phyloP scores from a whole-genome alignment of 2,113 vertebrate species.

The Pelusios castaneus region DNA sequence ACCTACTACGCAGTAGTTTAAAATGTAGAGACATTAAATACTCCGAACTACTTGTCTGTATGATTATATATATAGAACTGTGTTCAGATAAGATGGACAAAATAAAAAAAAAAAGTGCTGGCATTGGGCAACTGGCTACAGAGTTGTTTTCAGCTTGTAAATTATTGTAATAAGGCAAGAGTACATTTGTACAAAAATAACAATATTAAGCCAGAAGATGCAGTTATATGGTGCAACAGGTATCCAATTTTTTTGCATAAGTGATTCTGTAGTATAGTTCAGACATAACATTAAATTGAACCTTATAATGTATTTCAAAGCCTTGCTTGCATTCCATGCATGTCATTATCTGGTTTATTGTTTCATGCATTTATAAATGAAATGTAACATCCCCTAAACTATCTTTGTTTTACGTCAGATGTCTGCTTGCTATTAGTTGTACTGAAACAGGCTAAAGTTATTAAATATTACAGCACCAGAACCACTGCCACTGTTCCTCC shows the following conservation, averaged over 20 bases:
- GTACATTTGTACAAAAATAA: slow-evolving; percentile 30
- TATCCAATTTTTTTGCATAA: not conserved
- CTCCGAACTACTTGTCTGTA: not conserved
- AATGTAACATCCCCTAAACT: slow-evolving; percentile 10
- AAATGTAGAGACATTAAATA: not conserved
- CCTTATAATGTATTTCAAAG: slow-evolving; percentile 3
- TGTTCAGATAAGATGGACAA: not conserved
- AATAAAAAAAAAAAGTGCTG: not conserved
- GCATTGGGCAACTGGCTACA: not conserved
- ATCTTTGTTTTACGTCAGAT: not conserved
- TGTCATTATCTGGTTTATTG: not conserved
- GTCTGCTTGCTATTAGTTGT: slow-evolving; percentile 26
- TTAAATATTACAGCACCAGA: slow-evolving; percentile 15
- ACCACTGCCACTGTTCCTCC: slow-evolving; percentile 27
- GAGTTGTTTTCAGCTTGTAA: slow-evolving; percentile 2
- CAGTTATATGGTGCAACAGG: rapidly evolving
- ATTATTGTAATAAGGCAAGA: slow-evolving; percentile 23
- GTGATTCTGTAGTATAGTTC: not conserved
- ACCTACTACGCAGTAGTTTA: not conserved
- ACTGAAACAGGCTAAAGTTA: slow-evolving; percentile 42
- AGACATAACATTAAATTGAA: not conserved
- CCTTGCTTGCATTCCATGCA: not conserved
- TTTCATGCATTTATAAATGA: not conserved
- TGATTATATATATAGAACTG: not conserved
- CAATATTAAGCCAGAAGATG: not conserved